Evolutionary conservation across 1,140 invertebrate genomes (phyloP).

Genomic region (Harlomillsia oculata): DNA sequence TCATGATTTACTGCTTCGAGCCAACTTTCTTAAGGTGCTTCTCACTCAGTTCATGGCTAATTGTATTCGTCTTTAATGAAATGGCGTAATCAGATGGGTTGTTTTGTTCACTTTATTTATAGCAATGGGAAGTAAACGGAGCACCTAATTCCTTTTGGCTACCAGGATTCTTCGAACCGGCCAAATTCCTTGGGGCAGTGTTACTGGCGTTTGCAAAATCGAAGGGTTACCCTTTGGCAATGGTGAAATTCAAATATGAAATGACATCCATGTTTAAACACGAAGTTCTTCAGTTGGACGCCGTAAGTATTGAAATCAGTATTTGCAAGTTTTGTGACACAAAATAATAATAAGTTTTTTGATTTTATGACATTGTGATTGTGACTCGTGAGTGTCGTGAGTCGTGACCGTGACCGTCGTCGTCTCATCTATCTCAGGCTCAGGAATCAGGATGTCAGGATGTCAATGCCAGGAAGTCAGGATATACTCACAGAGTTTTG

Average conservation of each 20-base stretch:
- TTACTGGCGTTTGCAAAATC: slow-evolving; percentile 75
- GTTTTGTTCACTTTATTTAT: slow-evolving; percentile 33
- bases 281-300: slow-evolving; percentile 43
- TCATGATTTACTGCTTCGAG: slow-evolving; percentile 60
- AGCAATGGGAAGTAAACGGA: slow-evolving; percentile 57
- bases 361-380: too few species aligned
- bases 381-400: too few species aligned
- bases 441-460: too few species aligned
- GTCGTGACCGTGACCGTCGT: too few species aligned
- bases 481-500: too few species aligned
- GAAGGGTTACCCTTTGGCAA: slow-evolving; percentile 73
- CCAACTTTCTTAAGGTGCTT: slow-evolving; percentile 62
- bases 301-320: slow-evolving; percentile 20
- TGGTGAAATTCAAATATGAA: slow-evolving; percentile 66
- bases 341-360: too few species aligned
- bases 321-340: neutral
- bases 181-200: slow-evolving; percentile 78
- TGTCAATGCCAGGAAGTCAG: too few species aligned
- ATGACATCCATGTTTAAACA: slow-evolving; percentile 46
- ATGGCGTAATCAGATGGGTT: neutral
- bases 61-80: neutral
- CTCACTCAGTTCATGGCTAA: slow-evolving; percentile 19
- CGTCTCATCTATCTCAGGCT: too few species aligned
- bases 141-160: slow-evolving; percentile 76
- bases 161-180: slow-evolving; percentile 82